Conservation (phyloP, 2,888 invertebrate species). For the Brachyptera putata region DNA sequence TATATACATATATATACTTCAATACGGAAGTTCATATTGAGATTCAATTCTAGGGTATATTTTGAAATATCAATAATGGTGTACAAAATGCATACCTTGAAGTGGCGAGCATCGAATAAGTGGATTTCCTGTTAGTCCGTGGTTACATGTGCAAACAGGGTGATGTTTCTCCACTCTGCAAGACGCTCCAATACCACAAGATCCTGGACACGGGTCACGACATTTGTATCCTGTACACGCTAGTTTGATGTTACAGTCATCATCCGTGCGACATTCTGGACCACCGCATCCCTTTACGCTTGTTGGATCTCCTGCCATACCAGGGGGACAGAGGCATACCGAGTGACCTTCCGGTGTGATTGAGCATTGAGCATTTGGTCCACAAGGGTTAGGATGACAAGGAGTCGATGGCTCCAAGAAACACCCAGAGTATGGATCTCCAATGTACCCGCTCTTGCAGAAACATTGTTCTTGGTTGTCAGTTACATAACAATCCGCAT, state of each 20-base stretch:
- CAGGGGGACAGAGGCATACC: conserved; percentile 68
- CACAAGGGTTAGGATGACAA: conserved; percentile 77
- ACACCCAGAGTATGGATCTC: conserved; percentile 78
- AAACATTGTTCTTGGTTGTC: conserved; percentile 80
- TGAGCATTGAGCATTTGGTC: conserved; percentile 69
- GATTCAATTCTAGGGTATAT: too few relatives aligned
- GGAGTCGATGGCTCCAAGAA: conserved; percentile 61
- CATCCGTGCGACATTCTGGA: conserved; percentile 76
- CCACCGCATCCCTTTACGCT: conserved; percentile 65
- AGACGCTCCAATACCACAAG: conserved; percentile 69
- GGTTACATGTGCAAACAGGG: conserved; percentile 71
- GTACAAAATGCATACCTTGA: too few relatives aligned
- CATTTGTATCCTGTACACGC: conserved; percentile 79
- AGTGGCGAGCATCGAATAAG: conserved; percentile 64
- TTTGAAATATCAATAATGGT: too few relatives aligned
- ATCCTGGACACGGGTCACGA: conserved; percentile 75
- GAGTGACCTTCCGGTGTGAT: conserved; percentile 64
- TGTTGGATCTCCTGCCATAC: conserved; percentile 72
- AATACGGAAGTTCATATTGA: too few relatives aligned
- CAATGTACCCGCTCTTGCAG: conserved; percentile 68
- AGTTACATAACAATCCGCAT: conserved; percentile 79
- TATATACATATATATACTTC: too few relatives aligned
- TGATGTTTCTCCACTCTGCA: conserved; percentile 75
- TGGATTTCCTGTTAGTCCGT: conserved; percentile 73
- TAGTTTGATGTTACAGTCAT: conserved; percentile 66